Evolutionary conservation across 2,888 invertebrate genomes (phyloP), one percentile per base, ranked within the genome.

Genomic region (Saturnia japonica): DNA sequence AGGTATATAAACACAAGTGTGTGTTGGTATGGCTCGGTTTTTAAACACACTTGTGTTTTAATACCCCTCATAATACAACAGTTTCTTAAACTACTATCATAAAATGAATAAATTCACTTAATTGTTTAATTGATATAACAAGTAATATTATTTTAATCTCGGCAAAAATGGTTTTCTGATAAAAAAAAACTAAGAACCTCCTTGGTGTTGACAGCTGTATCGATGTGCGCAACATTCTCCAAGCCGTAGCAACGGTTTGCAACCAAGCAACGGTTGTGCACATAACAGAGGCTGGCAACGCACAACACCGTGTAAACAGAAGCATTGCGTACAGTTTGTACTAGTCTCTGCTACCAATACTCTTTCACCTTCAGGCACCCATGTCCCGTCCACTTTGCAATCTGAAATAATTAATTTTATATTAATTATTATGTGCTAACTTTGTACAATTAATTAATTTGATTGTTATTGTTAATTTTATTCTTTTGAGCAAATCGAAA

Each of bases 151-250:
- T 16, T 16, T 47, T 47, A 47, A 47, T 16, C 45, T 16, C 14
- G 0, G 45, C 19, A 16, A 4, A 47, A 47, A 47, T 19, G 19
- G 1, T n/a, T n/a, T 22, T 54, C 19, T 22, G 11, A 8, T 54
- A 54, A 2, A 14, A 11, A 25, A 57, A 54, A 19, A 47, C 19
- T 34, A n/a, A 25, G 68, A 70, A 80, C 81, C 82, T 68, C 76
- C 74, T 0, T 76, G 72, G 51, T 85, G 87, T 22, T 96, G 95
- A 84, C 97, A 98, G 80, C 96, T 96, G 87, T 97, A 98, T 83
- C 97, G 97, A 68, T 97, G 96, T 16, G 98, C 97, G 83, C 98
- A 98, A 88, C 98, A 98, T 83, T 97, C 96, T 1, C 97, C 97
- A 57, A 95, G 94, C 68, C 95, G 95, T 70, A 97, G 95, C 68